phyloP scores from a whole-genome alignment of 2,113 vertebrate species.

The Tachycineta bicolor region DNA sequence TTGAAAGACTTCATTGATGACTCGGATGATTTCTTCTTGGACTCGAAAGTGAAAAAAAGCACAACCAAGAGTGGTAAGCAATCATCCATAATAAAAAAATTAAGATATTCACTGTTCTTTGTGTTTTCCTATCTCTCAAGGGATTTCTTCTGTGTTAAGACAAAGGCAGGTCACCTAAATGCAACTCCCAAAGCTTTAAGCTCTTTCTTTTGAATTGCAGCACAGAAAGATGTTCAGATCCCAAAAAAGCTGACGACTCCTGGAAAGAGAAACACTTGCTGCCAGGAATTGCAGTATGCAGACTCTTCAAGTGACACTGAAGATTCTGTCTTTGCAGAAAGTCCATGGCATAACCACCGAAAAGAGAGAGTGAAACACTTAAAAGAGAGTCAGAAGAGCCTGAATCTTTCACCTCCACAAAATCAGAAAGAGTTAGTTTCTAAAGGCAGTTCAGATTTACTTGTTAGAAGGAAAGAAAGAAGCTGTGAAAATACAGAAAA shows the following conservation, averaged over 20 bases:
- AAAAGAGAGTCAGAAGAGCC: not conserved
- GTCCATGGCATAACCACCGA: slow-evolving; percentile 51
- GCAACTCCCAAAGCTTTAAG: not conserved
- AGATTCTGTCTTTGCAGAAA: slow-evolving; percentile 72
- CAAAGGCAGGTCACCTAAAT: not conserved
- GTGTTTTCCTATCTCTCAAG: not conserved
- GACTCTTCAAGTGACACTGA: slow-evolving; percentile 78
- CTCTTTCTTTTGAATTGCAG: slow-evolving; percentile 26
- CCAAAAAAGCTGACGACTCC: not conserved
- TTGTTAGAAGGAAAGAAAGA: not conserved
- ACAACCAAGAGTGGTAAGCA: slow-evolving; percentile 9
- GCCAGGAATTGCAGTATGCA: slow-evolving; percentile 46
- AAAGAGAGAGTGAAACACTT: not conserved
- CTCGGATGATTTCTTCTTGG: not conserved
- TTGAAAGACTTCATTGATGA: slow-evolving; percentile 26
- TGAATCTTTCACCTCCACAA: not conserved
- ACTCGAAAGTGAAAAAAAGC: not conserved
- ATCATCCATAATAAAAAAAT: not conserved
- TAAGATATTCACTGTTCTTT: not conserved
- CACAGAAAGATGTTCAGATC: not conserved
- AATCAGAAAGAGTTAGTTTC: not conserved
- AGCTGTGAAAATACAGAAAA: not conserved
- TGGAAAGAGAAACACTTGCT: slow-evolving; percentile 22
- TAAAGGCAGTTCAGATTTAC: not conserved
- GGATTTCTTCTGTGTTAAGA: not conserved